Evolutionary conservation across 2,113 vertebrate genomes (phyloP), one percentile per base, ranked within the genome.

Genomic region (Lycaon pictus): DNA sequence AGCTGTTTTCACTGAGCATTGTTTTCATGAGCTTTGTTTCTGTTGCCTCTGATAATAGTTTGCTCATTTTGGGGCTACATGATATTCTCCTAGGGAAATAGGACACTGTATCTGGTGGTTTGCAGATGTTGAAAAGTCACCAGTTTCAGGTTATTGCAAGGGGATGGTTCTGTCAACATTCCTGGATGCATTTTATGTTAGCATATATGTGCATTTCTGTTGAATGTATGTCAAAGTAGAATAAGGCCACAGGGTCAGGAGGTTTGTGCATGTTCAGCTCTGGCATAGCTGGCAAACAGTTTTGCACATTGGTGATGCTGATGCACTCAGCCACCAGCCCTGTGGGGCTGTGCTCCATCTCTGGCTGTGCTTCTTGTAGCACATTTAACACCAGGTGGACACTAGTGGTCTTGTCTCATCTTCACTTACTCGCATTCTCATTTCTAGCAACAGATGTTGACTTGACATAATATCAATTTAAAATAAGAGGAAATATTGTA

Each of bases 61-160:
- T 11, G 3, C 65, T 85, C 19, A 4, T 48, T 35, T 62, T 6
- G 86, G 53, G n/a, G 25, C 9, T 48, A 11, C 20, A 5, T 37
- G 32, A 7, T 3, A 0, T 2, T 37, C 51, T 3, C 16, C 7
- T 11, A 0, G 0, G 25, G 62, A 7, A 11, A 19, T 0, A 17
- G 7, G 63, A 16, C 10, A 1, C 63, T 17, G 32, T 4, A 3
- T 17, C 32, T 22, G 25, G 22, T 12, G 32, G 4, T 4, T 4
- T 9, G n/a, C 8, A 35, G 56, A 48, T 48, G 2, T 1, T 20
- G n/a, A n/a, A 16, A 10, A 10, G 25, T 43, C 25, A 2, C 22
- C 69, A 4, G 25, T 72, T 13, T 29, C 22, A 1, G 9, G 29
- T 65, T 8, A 32, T 53, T 17, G 12, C 11, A 23, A 6, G 9